Percentiles rank a stretch among this genome's conserved stretches.
Evolutionary conservation across 2,888 invertebrate species (phyloP).

Genomic region (Biston betularia): DNA sequence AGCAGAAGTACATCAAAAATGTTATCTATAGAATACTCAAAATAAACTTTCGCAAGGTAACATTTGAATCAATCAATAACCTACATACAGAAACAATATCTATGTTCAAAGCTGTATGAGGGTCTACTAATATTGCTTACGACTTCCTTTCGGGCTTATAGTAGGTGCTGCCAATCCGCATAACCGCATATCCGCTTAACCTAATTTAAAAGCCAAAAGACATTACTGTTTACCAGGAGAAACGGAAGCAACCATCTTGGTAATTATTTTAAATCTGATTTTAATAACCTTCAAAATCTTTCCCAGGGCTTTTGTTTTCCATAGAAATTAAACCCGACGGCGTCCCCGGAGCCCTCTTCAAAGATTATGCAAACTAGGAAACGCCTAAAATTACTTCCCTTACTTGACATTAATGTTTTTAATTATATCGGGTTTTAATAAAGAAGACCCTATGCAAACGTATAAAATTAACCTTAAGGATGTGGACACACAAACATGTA

Average conservation of each 20-base stretch:
- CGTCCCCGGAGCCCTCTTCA: slow-evolving; percentile 31
- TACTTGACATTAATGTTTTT: slow-evolving; percentile 55
- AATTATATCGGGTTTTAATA: slow-evolving; percentile 70
- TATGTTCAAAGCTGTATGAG: too few relatives aligned
- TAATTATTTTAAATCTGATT: slow-evolving; percentile 1
- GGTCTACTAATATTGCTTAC: too few relatives aligned
- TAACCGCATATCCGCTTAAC: neutral
- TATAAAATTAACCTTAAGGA: slow-evolving; percentile 62
- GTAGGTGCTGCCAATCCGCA: too few relatives aligned
- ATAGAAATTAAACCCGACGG: slow-evolving; percentile 33
- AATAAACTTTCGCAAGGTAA: too few relatives aligned
- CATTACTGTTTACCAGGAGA: neutral
- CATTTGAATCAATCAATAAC: too few relatives aligned
- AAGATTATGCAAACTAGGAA: slow-evolving; percentile 46
- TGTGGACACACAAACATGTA: neutral
- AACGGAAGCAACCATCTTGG: slow-evolving; percentile 2
- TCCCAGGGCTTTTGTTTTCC: slow-evolving; percentile 35
- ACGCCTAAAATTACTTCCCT: slow-evolving; percentile 43
- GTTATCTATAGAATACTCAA: too few relatives aligned
- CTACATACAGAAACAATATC: too few relatives aligned
- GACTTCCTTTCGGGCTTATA: too few relatives aligned
- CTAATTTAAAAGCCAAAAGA: neutral
- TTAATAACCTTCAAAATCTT: slow-evolving; percentile 29
- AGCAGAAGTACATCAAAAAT: too few relatives aligned
- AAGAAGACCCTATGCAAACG: slow-evolving; percentile 62